Conservation (phyloP, 2,797 vertebrate genomes). For the Nasua narica region DNA sequence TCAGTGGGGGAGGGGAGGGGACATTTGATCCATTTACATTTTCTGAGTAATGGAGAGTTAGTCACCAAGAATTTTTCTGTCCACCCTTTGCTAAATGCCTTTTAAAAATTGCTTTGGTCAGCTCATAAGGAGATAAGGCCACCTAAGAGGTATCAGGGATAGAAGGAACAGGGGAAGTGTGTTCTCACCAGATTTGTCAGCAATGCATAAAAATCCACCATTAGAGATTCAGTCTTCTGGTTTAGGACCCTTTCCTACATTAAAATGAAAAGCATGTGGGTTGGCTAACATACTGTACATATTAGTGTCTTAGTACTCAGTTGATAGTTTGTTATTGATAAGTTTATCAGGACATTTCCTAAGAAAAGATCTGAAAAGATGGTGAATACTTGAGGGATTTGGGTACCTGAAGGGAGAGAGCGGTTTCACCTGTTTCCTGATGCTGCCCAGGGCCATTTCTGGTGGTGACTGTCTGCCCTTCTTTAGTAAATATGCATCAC, state of each 20-base stretch:
- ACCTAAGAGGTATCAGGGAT: not conserved
- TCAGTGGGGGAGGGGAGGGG: conserved; percentile 22
- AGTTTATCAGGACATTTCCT: not conserved
- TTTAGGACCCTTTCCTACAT: not conserved
- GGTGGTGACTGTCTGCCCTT: not conserved
- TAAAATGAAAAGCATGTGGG: not conserved
- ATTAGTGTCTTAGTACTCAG: not conserved
- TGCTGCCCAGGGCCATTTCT: not conserved
- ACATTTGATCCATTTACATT: conserved; percentile 26
- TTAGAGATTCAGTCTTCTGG: not conserved
- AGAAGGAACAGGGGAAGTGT: not conserved
- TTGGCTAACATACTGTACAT: not conserved
- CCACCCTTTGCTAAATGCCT: not conserved
- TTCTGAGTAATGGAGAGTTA: conserved; percentile 47
- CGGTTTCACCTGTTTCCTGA: not conserved
- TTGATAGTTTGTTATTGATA: too few relatives aligned
- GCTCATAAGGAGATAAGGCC: not conserved
- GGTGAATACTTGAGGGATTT: not conserved
- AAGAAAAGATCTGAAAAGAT: not conserved
- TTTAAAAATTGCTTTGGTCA: not conserved
- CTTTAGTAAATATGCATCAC: not conserved
- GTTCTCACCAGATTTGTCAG: not conserved
- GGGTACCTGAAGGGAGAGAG: not conserved
- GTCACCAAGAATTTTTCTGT: conserved; percentile 23
- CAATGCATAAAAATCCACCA: not conserved